A percentile compares a stretch with the other conserved stretches of the same genome.
Evolutionary conservation across 2,888 invertebrate species (phyloP).

Genomic region (Hyposoter didymator): DNA sequence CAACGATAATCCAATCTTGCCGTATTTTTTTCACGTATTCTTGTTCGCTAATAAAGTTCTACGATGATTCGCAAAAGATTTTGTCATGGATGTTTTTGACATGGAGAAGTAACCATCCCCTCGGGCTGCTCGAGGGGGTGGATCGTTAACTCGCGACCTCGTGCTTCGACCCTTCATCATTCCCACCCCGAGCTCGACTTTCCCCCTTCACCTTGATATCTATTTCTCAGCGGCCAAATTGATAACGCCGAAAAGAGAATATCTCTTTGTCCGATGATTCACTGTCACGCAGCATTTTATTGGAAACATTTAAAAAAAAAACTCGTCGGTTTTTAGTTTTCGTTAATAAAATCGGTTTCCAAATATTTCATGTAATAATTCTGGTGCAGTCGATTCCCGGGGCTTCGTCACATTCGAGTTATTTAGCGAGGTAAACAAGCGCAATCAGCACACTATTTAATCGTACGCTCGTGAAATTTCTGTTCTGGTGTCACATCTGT

Average conservation of each 20-base stretch:
- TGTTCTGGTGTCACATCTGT: neutral
- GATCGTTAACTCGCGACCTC: slow-evolving; percentile 53
- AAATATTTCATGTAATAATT: neutral
- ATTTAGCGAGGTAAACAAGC: neutral
- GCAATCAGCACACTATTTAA: neutral
- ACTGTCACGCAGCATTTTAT: neutral
- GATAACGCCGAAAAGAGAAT: neutral
- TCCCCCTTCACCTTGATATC: neutral
- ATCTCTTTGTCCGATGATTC: neutral
- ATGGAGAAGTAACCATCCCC: slow-evolving; percentile 31
- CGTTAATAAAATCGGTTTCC: neutral
- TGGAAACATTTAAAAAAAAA: neutral
- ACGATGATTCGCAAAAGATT: slow-evolving; percentile 22
- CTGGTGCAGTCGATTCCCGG: neutral
- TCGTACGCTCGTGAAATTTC: neutral
- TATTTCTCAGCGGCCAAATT: slow-evolving; percentile 2
- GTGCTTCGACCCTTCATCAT: slow-evolving; percentile 21
- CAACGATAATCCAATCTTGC: slow-evolving; percentile 1
- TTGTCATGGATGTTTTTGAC: slow-evolving; percentile 42
- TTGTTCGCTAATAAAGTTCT: slow-evolving; percentile 4
- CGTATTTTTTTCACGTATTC: neutral
- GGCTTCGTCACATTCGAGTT: neutral
- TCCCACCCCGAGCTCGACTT: neutral
- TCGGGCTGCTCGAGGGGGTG: neutral
- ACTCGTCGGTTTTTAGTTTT: neutral